Conservation (phyloP, 2,113 vertebrate genomes). For the Oceanodroma tethys region DNA sequence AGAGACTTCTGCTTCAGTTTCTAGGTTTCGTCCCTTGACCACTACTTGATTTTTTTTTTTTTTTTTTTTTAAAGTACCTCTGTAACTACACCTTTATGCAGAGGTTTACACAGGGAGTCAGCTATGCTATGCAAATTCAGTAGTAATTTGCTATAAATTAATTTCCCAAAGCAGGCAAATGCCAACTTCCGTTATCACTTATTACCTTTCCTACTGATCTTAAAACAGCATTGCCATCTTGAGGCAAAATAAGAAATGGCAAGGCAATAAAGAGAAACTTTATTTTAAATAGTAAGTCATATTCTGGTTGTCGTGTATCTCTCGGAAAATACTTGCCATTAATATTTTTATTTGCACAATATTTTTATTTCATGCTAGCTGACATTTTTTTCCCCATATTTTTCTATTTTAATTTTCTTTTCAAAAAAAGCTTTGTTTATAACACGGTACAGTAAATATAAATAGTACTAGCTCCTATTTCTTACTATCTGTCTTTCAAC, state of each 20-base stretch:
- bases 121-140: neutral
- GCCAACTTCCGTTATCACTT: neutral
- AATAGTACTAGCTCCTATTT: neutral
- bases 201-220: neutral
- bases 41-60: neutral
- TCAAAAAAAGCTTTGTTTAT: neutral
- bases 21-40: neutral
- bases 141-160: neutral
- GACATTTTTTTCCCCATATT: neutral
- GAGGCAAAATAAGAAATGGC: neutral
- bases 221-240: constrained; percentile 16
- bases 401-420: neutral
- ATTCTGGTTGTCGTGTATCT: neutral
- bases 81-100: neutral
- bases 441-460: neutral
- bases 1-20: neutral
- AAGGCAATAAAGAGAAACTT: neutral
- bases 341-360: neutral
- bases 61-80: neutral
- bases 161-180: neutral
- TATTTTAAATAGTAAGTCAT: neutral
- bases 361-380: neutral
- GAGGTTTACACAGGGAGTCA: neutral
- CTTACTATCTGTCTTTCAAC: neutral
- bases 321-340: neutral